phyloP scores from a whole-genome alignment of 2,888 invertebrate species.

The Unio delphinus region DNA sequence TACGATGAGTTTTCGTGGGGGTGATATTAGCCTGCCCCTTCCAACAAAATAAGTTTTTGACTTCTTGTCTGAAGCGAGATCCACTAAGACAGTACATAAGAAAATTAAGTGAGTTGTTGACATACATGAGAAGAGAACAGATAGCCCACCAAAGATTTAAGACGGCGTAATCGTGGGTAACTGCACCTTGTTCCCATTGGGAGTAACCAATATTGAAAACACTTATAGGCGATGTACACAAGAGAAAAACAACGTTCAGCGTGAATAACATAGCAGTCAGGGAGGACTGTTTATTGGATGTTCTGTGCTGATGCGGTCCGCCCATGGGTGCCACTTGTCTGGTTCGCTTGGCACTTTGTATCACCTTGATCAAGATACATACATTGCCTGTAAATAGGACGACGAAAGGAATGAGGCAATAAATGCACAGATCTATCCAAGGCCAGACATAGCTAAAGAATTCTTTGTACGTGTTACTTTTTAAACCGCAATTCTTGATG shows the following conservation, averaged over 20 bases:
- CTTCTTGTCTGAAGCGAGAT: constrained; percentile 49
- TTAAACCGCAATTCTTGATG: constrained; percentile 21
- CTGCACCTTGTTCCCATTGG: constrained; percentile 21
- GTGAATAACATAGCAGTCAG: constrained; percentile 53
- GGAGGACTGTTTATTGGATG: constrained; percentile 32
- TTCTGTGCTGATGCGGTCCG: constrained; percentile 1
- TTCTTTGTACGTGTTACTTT: constrained; percentile 21
- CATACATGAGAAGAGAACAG: constrained; percentile 55
- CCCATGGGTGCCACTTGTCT: background rate
- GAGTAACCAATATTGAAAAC: constrained; percentile 42
- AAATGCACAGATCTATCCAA: constrained; percentile 59
- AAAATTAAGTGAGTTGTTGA: constrained; percentile 57
- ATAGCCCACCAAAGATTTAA: constrained; percentile 45
- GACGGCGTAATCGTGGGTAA: constrained; percentile 8
- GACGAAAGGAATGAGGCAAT: constrained; percentile 52
- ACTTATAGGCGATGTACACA: constrained; percentile 51
- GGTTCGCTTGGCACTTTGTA: constrained; percentile 18
- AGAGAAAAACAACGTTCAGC: constrained; percentile 49
- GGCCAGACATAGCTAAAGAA: constrained; percentile 49
- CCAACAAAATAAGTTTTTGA: constrained; percentile 23
- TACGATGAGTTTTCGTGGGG: too few species aligned
- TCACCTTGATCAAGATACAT: constrained; percentile 47
- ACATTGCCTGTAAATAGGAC: constrained; percentile 53
- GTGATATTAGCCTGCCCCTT: too few species aligned
- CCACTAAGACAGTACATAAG: constrained; percentile 58